Base-by-base conservation (phyloP, 2,888 invertebrate species). In the Cremastobaeus sp. region DNA sequence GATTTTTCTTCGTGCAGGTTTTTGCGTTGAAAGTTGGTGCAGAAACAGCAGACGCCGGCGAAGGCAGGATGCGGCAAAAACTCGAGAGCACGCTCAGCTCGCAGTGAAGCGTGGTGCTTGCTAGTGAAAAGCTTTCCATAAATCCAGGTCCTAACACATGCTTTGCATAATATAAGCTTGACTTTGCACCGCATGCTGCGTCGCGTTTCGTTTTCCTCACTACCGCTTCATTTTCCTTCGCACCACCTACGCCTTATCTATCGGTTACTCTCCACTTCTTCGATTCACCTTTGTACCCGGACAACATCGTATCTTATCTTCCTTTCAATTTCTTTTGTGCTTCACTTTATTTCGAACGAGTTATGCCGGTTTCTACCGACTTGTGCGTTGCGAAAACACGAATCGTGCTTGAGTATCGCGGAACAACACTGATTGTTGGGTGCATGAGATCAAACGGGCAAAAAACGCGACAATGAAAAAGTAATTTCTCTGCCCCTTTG, bases 111-210 rank as follows among this genome's bases (percentile, higher is more conserved):
- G 77, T 71, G 74, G 81, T 76, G 79, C 81, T 81, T 74, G 82
- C 79, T 81, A 77, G 81, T 81, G 83, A 84, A 86, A 86, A 82
- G 82, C 82, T 79, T 78, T 76, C 82, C 82, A 85, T 86, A 85
- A 86, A 86, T 86, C 82, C 78, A 80, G 66, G 52, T 74, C 78
- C 83, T 81, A 83, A 83, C 85, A 84, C 84, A 86, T 84, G 85
- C 83, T 86, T 85, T 85, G 85, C 86, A 86, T 86, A 86, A 86
- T 86, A 83, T 86, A 85, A 85, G 84, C 83, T 83, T 77, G 80
- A 80, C 74, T 80, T 78, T 78, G 74, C 76, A 71, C 60, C 57
- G 52, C 66, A 57, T 60, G 68, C 60, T 65, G 62, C 78, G 57
- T 70, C 74, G 76, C 74, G 45, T 78, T 77, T 74, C 72, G 64